Conservation (phyloP, 30 jellyfish, hydroid and myxozoan genomes). For the Pelagia noctiluca region DNA sequence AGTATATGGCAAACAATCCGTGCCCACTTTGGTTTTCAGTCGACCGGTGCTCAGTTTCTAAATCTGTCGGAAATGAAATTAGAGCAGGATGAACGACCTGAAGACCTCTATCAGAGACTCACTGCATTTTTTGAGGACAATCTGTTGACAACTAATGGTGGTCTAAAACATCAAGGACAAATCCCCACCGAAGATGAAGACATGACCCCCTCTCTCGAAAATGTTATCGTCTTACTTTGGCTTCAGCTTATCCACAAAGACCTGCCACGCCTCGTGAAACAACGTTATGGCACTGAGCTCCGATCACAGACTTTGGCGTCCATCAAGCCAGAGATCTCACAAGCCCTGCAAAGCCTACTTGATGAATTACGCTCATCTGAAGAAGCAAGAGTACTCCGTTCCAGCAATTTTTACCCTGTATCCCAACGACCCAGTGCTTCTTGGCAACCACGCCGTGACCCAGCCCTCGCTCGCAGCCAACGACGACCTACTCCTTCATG, state of each 20-base stretch:
- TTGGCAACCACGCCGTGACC: background rate
- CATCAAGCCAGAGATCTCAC: constrained; percentile 70
- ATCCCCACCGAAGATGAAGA: constrained; percentile 52
- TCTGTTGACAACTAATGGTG: constrained; percentile 26
- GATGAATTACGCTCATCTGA: constrained; percentile 38
- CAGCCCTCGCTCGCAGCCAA: background rate
- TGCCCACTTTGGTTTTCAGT: background rate
- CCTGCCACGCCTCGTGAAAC: constrained; percentile 30
- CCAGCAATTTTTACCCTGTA: background rate
- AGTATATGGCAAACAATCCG: background rate
- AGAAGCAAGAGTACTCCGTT: constrained; percentile 27
- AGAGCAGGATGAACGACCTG: constrained; percentile 33
- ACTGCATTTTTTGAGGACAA: constrained; percentile 54
- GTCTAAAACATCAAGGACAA: constrained; percentile 35
- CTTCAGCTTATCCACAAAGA: constrained; percentile 43
- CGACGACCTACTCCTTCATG: constrained; percentile 3
- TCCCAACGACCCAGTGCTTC: background rate
- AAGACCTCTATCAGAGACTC: constrained; percentile 55
- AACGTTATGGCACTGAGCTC: constrained; percentile 57
- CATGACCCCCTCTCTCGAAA: constrained; percentile 48
- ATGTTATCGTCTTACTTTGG: constrained; percentile 43
- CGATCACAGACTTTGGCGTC: constrained; percentile 44
- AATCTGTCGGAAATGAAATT: background rate
- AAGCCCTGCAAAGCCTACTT: constrained; percentile 46
- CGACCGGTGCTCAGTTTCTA: background rate